These are phyloP conservation scores for Idaea straminata DNA, from an alignment of 2,888 invertebrate genomes.

Conservation along the genomic window DNA sequence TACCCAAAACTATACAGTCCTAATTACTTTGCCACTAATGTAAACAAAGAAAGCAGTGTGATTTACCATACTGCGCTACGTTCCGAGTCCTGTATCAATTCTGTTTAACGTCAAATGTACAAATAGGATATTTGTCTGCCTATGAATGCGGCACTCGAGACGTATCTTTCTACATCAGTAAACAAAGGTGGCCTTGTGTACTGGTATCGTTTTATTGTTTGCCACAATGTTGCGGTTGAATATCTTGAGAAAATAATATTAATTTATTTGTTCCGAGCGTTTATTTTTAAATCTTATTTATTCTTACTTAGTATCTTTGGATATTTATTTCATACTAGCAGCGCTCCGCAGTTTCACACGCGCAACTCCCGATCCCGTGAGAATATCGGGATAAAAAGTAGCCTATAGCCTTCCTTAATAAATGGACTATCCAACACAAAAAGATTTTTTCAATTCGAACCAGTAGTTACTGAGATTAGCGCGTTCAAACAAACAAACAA, in stretches of 20 bases:
- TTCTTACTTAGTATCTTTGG: neutral
- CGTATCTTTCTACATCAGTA: conserved; percentile 66
- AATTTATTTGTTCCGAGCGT: conserved; percentile 12
- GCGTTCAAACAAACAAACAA: too few relatives aligned
- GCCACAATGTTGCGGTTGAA: conserved; percentile 64
- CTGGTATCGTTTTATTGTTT: conserved; percentile 67
- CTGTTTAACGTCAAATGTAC: conserved; percentile 26
- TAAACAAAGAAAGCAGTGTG: neutral
- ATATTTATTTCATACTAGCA: neutral
- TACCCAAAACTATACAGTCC: neutral
- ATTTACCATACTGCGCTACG: conserved; percentile 6
- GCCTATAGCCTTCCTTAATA: too few relatives aligned
- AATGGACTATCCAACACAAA: too few relatives aligned
- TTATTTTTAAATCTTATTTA: neutral
- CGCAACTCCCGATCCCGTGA: too few relatives aligned
- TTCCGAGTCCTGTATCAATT: conserved; percentile 12
- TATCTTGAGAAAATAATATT: conserved; percentile 35
- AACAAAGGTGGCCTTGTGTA: conserved; percentile 70
- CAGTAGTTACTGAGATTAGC: too few relatives aligned
- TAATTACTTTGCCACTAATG: neutral
- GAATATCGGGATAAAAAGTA: too few relatives aligned
- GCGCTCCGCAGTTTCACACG: too few relatives aligned
- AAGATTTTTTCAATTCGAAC: too few relatives aligned
- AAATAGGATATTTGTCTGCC: conserved; percentile 22
- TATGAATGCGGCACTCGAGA: conserved; percentile 40